Percentiles rank a stretch among this genome's conserved stretches.
Evolutionary conservation across 2,113 vertebrate genomes (phyloP).

Genomic region (Lamprologus lemairii): DNA sequence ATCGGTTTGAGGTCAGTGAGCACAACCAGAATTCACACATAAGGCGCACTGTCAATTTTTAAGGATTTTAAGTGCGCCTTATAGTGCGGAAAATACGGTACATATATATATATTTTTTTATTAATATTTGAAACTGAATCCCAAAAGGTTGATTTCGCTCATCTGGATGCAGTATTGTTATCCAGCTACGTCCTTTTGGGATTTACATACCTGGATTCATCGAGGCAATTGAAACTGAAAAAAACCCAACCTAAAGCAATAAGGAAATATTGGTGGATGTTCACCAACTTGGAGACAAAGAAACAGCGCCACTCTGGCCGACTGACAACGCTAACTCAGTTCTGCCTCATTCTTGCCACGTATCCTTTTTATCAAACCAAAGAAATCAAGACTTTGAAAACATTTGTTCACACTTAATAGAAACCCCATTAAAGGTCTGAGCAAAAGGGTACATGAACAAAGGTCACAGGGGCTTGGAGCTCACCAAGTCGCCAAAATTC

Average conservation of each 20-base stretch:
- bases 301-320: background rate
- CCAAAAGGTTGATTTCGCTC: background rate
- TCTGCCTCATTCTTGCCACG: background rate
- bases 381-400: background rate
- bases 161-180: rapidly evolving
- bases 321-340: rapidly evolving
- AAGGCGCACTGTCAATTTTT: rapidly evolving
- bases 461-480: background rate
- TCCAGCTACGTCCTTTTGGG: background rate
- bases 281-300: rapidly evolving
- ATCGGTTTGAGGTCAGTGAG: rapidly evolving
- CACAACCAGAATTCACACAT: no score
- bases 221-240: rapidly evolving
- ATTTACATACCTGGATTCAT: background rate
- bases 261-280: background rate
- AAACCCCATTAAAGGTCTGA: background rate
- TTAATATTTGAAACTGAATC: background rate
- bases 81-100: rapidly evolving
- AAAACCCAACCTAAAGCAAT: background rate
- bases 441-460: background rate
- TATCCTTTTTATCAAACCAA: background rate
- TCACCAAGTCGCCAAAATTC: background rate
- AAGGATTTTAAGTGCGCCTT: background rate
- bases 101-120: rapidly evolving
- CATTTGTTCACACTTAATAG: background rate